phyloP scores from a whole-genome alignment of 1,140 invertebrate species.

The Eurosta solidaginis region DNA sequence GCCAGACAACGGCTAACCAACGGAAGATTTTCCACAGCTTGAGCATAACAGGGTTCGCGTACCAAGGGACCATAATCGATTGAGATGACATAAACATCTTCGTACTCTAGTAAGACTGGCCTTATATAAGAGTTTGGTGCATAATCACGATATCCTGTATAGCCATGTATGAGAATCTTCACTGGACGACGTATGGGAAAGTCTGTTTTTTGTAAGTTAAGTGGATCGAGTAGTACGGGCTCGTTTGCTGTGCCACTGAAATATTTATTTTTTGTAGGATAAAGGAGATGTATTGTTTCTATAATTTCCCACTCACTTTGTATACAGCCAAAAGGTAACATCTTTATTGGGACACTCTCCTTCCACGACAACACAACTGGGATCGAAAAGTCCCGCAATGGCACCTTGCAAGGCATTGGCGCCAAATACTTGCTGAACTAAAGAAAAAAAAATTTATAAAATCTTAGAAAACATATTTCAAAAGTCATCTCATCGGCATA shows the following conservation, averaged over 20 bases:
- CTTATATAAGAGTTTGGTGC: conserved; percentile 65
- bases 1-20: conserved; percentile 66
- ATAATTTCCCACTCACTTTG: conserved; percentile 26
- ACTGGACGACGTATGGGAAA: conserved; percentile 62
- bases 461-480: background rate
- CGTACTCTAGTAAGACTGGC: conserved; percentile 62
- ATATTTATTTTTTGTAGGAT: background rate
- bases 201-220: conserved; percentile 59
- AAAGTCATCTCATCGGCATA: background rate
- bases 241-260: conserved; percentile 56
- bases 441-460: background rate
- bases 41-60: conserved; percentile 64
- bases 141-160: conserved; percentile 66
- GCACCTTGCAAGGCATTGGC: conserved; percentile 42
- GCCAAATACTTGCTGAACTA: background rate
- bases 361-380: conserved; percentile 45
- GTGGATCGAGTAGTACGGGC: conserved; percentile 59
- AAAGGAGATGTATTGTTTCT: background rate
- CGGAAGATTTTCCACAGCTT: conserved; percentile 64
- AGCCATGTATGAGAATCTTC: conserved; percentile 70
- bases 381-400: conserved; percentile 46
- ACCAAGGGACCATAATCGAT: conserved; percentile 66
- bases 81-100: conserved; percentile 66
- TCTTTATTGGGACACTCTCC: conserved; percentile 64
- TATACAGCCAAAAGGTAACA: conserved; percentile 67